These are phyloP conservation scores for Delichon dasypus DNA, from an alignment of 2,797 vertebrate genomes.

Conservation along the genomic window DNA sequence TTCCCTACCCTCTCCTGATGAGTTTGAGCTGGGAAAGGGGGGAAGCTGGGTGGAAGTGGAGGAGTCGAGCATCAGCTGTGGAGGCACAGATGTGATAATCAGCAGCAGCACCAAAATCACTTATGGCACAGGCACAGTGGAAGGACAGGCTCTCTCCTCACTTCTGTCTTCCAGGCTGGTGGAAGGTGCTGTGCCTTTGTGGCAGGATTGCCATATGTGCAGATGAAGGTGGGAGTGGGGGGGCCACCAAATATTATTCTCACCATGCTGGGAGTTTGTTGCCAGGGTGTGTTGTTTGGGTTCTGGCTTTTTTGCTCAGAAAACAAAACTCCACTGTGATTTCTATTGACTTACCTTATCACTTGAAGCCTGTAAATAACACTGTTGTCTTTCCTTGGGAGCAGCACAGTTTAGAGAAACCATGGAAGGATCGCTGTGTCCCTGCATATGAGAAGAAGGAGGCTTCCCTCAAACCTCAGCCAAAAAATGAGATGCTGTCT, in stretches of 20 bases:
- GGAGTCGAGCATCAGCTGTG: background rate
- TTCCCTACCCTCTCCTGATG: background rate
- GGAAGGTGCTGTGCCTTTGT: background rate
- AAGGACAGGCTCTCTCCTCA: background rate
- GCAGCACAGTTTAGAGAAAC: accelerated
- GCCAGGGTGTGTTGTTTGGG: background rate
- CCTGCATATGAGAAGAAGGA: background rate
- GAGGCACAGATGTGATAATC: background rate
- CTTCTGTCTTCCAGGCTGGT: background rate
- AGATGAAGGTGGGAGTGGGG: background rate
- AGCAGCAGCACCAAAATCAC: background rate
- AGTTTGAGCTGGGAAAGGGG: background rate
- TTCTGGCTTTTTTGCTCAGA: background rate
- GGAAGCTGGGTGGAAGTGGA: background rate
- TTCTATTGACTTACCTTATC: background rate
- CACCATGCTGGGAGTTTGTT: background rate
- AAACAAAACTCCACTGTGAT: background rate
- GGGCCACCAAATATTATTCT: background rate
- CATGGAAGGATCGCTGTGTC: background rate
- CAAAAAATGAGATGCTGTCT: background rate
- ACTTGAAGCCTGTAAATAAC: background rate
- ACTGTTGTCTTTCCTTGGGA: background rate
- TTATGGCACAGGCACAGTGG: background rate
- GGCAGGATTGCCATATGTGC: background rate
- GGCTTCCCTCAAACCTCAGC: background rate